Base-by-base conservation (phyloP, 2,888 invertebrate species). In the Heliconius hortense region DNA sequence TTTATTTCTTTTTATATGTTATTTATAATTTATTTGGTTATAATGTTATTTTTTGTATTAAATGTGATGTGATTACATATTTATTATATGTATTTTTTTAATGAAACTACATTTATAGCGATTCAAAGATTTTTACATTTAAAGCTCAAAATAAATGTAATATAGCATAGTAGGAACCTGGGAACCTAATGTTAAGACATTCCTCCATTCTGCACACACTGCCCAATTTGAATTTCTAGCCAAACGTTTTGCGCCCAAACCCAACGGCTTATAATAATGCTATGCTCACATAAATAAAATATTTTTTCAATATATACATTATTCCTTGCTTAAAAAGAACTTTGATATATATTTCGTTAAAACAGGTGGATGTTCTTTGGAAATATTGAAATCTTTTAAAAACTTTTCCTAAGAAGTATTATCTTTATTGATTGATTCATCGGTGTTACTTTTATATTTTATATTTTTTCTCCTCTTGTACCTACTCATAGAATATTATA, bases 401-500 rank as follows among this genome's bases (percentile, higher is more conserved):
- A 78, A 79, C 73, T 80, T 79, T 71, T 78, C 72, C 72, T 73
- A 77, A 73, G 74, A 77, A 80, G 76, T 80, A 76, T 79, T 78
- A 80, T 79, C 77, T 71, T 31, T 78, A 80, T 81, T 82, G 82
- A 81, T 82, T 81, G 82, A 82, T 82, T 79, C 80, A 81, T 81
- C 76, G 78, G 76, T 77, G 78, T 80, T 82, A 80, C 79, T 82
- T 81, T 80, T 79, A 66, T 76, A 77, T 75, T 78, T 78, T 77
- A 74, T 74, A 74, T 75, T 15, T 26, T 59, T 24, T 24, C 1
- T n/a, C 13, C 13, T 24, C 15, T n/a, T n/a, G n/a, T n/a, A 53
- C 10, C 18, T 21, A 53, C 8, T 21, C 0, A n/a, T n/a, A 56
- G 8, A 8, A 48, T 48, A 48, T 48, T 21, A 48, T 18, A 0